Base-by-base conservation (phyloP, 2,113 vertebrate genomes). In the Mustelus asterias region DNA sequence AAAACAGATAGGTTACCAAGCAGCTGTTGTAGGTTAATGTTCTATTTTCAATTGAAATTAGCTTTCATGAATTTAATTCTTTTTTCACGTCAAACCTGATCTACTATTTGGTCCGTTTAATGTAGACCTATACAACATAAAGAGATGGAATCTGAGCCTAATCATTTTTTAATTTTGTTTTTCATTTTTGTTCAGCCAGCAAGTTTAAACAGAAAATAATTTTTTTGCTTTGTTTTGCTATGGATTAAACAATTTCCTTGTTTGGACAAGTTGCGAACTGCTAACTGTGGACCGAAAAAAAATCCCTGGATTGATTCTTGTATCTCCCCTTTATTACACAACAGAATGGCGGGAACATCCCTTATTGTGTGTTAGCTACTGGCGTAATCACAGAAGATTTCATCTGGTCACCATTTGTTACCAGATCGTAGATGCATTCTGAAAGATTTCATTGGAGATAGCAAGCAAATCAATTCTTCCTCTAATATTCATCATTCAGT, bases 1-100 rank as follows among this genome's bases (percentile, higher is more conserved):
- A 72, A 95, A 93, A 67, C 89, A 93, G 89, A 93, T 41, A 93
- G 89, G 89, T 93, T 93, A 93, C 60, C 18, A 20, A 65, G 89
- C 89, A 93, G 89, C 89, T 93, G 89, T 65, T 33, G 7, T 93
- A 67, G 89, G 58, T 93, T 93, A 65, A 65, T 93, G 89, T 93
- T 93, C 89, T 26, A 93, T 93, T 93, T 93, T 93, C 60, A n/a
- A 93, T 37, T 65, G 69, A 95, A 29, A 95, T 95, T 54, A 13
- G 13, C 92, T 95, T 72, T 72, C 44, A 33, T 72, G 29, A 67
- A 93, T 93, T 67, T 37, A 93, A 37, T 67, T 67, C 65, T 90
- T 86, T 92, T 54, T 65, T 89, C 60, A 67, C 60, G 37, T 93
- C 89, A 2, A 93, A 37, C 65, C 89, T 37, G n/a, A 92, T 63